Evolutionary conservation across 2,888 invertebrate genomes (phyloP).

Genomic region (Sminthurides aquaticus): DNA sequence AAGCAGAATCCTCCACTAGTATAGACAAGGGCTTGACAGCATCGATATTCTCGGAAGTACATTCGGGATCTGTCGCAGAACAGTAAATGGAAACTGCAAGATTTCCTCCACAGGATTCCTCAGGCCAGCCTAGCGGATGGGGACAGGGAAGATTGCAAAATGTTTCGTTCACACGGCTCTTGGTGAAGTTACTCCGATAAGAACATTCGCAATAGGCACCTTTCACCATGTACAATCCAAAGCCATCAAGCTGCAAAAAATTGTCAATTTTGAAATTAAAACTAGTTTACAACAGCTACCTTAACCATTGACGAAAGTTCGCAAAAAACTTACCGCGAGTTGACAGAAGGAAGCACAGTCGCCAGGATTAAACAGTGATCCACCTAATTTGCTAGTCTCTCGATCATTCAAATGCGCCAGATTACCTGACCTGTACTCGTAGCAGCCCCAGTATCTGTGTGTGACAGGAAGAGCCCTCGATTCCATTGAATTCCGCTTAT

Average conservation of each 20-base stretch:
- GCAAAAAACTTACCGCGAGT: too few relatives aligned
- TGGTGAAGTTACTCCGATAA: slow-evolving; percentile 11
- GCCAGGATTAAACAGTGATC: background rate
- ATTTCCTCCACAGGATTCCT: slow-evolving; percentile 34
- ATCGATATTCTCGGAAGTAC: background rate
- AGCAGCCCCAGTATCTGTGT: slow-evolving; percentile 14
- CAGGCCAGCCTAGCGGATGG: background rate
- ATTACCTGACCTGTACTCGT: slow-evolving; percentile 4
- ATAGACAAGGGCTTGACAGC: background rate
- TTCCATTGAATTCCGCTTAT: too few relatives aligned
- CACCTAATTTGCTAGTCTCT: background rate
- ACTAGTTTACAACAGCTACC: too few relatives aligned
- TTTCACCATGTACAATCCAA: slow-evolving; percentile 23
- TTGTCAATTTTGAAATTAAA: too few relatives aligned
- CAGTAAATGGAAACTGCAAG: slow-evolving; percentile 30
- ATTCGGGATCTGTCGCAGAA: background rate
- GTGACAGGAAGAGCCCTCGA: too few relatives aligned
- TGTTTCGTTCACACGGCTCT: background rate
- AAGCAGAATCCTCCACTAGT: too few relatives aligned
- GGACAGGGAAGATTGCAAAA: slow-evolving; percentile 27
- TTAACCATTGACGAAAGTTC: too few relatives aligned
- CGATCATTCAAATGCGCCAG: background rate
- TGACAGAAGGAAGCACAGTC: too few relatives aligned
- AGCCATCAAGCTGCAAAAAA: too few relatives aligned
- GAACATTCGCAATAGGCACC: slow-evolving; percentile 26